These are phyloP conservation scores for Cremastinae sp. DNA, from an alignment of 2,888 invertebrate genomes.

Conservation along the genomic window DNA sequence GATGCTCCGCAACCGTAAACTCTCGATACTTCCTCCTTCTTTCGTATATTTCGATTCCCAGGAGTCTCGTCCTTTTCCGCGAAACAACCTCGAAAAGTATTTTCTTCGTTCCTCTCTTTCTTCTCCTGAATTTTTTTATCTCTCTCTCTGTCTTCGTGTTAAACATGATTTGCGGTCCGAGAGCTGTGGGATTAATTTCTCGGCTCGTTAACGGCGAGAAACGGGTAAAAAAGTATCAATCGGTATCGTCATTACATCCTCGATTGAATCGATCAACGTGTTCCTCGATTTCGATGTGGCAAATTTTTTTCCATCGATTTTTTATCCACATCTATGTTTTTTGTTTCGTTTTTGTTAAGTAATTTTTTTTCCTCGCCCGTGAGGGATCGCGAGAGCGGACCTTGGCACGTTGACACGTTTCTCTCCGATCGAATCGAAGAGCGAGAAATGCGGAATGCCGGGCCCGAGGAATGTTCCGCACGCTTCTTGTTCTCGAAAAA, in stretches of 20 bases:
- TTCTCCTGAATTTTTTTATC: conserved; percentile 42
- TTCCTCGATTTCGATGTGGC: not conserved
- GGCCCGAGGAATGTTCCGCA: conserved; percentile 59
- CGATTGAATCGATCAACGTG: conserved; percentile 31
- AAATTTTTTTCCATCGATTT: not conserved
- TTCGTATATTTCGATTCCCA: conserved; percentile 52
- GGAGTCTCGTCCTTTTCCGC: conserved; percentile 37
- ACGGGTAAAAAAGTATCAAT: conserved; percentile 19
- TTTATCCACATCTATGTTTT: not conserved
- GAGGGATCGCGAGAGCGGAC: not conserved
- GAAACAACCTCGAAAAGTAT: conserved; percentile 8
- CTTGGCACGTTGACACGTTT: conserved; percentile 47
- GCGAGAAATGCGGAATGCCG: conserved; percentile 47
- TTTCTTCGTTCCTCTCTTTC: conserved; percentile 9
- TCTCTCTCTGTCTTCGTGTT: conserved; percentile 47
- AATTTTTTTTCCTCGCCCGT: not conserved
- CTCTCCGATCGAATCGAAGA: conserved; percentile 53
- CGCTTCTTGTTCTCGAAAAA: conserved; percentile 49
- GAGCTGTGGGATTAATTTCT: conserved; percentile 57
- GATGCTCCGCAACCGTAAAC: conserved; percentile 56
- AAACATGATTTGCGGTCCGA: conserved; percentile 39
- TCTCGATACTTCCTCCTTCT: conserved; percentile 32
- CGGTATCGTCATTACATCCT: conserved; percentile 22
- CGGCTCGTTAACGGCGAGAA: conserved; percentile 54
- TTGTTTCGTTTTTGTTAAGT: not conserved